A percentile compares a stretch with the other conserved stretches of the same genome.
Conservation (phyloP, 2,797 vertebrate species). For the Sebastes iracundus region DNA sequence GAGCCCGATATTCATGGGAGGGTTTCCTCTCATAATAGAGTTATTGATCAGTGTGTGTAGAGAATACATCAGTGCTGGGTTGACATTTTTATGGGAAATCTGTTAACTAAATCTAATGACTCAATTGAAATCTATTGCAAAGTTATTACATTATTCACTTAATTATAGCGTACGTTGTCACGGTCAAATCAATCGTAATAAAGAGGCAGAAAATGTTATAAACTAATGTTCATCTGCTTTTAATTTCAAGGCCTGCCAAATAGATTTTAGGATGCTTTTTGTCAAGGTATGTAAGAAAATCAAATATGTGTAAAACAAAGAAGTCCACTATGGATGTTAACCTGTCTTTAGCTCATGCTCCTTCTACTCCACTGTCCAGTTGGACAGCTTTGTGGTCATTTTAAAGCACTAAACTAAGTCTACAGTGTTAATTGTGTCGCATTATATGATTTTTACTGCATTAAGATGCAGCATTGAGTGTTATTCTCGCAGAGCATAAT, state of each 20-base stretch:
- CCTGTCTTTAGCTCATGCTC: neutral
- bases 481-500: neutral
- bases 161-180: neutral
- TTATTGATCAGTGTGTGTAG: slow-evolving; percentile 16
- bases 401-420: neutral
- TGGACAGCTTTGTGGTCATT: neutral
- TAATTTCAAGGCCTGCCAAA: neutral
- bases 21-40: neutral
- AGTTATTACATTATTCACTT: slow-evolving; percentile 7
- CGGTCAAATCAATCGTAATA: neutral
- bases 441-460: neutral
- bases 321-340: neutral
- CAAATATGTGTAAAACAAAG: neutral
- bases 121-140: neutral
- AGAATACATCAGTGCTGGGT: neutral
- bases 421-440: neutral
- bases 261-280: neutral
- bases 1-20: neutral
- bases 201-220: neutral
- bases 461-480: neutral
- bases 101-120: neutral
- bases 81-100: slow-evolving; percentile 23
- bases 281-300: neutral
- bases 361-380: neutral
- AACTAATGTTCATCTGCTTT: neutral